Evolutionary conservation across 1,140 invertebrate genomes (phyloP).

Genomic region (Theocolax elegans): DNA sequence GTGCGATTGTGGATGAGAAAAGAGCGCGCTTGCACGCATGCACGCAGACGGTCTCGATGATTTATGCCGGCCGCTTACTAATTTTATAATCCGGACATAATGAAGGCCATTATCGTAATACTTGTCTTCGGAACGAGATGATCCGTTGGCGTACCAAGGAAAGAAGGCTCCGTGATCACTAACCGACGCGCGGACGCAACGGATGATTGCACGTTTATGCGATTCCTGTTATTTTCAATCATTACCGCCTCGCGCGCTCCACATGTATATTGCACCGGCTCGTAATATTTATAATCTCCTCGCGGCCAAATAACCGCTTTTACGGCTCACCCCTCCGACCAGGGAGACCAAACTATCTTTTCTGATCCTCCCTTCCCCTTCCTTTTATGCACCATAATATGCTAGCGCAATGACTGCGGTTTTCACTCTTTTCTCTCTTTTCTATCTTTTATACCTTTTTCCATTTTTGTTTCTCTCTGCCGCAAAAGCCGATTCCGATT

Average conservation of each 20-base stretch:
- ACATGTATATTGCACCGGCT: not conserved
- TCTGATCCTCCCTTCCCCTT: too few species aligned
- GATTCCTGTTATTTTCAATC: constrained; percentile 66
- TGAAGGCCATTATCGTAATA: constrained; percentile 63
- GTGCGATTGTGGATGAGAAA: too few species aligned
- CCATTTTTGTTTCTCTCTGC: not conserved
- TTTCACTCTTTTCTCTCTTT: not conserved
- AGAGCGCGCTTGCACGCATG: too few species aligned
- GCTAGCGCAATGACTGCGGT: too few species aligned
- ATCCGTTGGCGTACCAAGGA: constrained; percentile 48
- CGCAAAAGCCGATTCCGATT: not conserved
- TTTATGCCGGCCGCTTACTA: constrained; percentile 57
- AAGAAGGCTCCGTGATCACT: constrained; percentile 48
- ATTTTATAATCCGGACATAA: constrained; percentile 63
- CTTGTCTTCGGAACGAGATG: constrained; percentile 59
- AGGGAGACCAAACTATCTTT: too few species aligned
- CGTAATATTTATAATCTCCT: constrained; percentile 30
- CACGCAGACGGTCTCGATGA: constrained; percentile 42
- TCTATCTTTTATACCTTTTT: not conserved
- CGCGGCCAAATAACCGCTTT: constrained; percentile 31
- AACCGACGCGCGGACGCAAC: constrained; percentile 38
- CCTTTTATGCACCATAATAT: too few species aligned
- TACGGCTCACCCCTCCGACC: constrained; percentile 15
- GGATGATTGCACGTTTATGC: constrained; percentile 61
- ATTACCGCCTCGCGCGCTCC: constrained; percentile 51